A percentile compares a stretch with the other conserved stretches of the same genome.
These are phyloP conservation scores for Carlito syrichta DNA, from an alignment of 2,113 vertebrate genomes.

Conservation along the genomic window DNA sequence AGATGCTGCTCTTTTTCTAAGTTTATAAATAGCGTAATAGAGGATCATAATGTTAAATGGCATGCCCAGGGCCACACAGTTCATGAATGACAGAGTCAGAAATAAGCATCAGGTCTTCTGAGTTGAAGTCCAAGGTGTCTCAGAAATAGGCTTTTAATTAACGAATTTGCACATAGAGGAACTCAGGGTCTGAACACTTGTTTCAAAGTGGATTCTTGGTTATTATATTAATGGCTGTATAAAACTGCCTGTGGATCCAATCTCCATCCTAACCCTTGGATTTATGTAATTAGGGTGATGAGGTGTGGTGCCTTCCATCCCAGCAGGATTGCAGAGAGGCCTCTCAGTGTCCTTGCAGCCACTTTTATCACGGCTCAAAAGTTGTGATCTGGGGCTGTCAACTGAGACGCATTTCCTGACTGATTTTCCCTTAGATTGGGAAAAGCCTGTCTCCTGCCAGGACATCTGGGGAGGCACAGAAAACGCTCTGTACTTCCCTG, in stretches of 20 bases:
- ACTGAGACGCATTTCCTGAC: slow-evolving; percentile 37
- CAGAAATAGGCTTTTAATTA: no score
- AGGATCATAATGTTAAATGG: neutral
- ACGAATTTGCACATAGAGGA: no score
- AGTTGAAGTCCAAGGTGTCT: neutral
- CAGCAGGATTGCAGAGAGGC: neutral
- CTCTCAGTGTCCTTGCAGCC: neutral
- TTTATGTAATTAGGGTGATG: neutral
- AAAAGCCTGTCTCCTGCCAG: slow-evolving; percentile 62
- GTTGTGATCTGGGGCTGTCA: slow-evolving; percentile 26
- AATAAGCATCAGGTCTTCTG: neutral
- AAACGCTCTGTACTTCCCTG: slow-evolving; percentile 54
- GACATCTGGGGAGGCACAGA: slow-evolving; percentile 62
- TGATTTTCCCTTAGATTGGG: slow-evolving; percentile 48
- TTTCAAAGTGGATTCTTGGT: no score
- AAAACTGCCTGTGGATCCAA: no score
- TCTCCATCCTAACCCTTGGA: neutral
- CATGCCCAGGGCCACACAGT: neutral
- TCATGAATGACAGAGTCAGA: neutral
- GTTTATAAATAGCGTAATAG: neutral
- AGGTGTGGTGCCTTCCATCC: neutral
- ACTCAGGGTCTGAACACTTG: no score
- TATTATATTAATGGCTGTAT: no score
- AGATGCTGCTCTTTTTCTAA: neutral
- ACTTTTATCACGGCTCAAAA: neutral